Base-by-base conservation (phyloP, 2,888 invertebrate species). In the Shargacucullia verbasci region DNA sequence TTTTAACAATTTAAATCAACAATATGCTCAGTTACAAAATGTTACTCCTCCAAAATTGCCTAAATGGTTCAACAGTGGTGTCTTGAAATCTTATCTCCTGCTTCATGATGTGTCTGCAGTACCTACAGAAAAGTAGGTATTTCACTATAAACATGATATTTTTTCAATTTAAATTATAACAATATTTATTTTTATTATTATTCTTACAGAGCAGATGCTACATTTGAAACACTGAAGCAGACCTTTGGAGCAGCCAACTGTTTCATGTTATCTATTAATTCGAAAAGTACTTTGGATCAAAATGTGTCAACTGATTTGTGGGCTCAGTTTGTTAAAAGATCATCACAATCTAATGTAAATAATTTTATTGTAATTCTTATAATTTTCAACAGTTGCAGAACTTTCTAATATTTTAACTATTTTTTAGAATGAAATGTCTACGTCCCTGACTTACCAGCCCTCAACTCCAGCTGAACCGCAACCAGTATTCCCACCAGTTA, bases 211-310 rank as follows among this genome's bases (percentile, higher is more conserved):
- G 98, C 98, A 50, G 97, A 97, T 82, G 95, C 96, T 69, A 94
- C 97, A 54, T 98, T 97, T 91, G 97, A 98, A 79, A 95, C 96
- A 66, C 95, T 99, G 85, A 98, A 98, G 90, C 96, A 97, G 48
- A 96, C 97, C 11, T 99, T 98, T 93, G 99, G 99, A 10, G 95
- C 96, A 34, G 95, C 96, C 78, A 97, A 97, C 84, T 99, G 99
- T 88, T 98, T 99, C 85, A 94, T 99, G 79, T 93, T 99, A 56
- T 96, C 96, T 85, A 97, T 99, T 66, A 99, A 99, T 91, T 99
- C 99, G 0, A 95, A 96, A 76, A 95, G 94, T 46, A 94, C 95
- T 13, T 91, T 94, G 46, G 93, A 95, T 43, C 85, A 89, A 20
- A 96, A 83, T 88, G 96, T 82, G 35, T 57, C 83, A 14, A 96